phyloP scores from a whole-genome alignment of 2,888 invertebrate species.

The Aleiodes testaceus region DNA sequence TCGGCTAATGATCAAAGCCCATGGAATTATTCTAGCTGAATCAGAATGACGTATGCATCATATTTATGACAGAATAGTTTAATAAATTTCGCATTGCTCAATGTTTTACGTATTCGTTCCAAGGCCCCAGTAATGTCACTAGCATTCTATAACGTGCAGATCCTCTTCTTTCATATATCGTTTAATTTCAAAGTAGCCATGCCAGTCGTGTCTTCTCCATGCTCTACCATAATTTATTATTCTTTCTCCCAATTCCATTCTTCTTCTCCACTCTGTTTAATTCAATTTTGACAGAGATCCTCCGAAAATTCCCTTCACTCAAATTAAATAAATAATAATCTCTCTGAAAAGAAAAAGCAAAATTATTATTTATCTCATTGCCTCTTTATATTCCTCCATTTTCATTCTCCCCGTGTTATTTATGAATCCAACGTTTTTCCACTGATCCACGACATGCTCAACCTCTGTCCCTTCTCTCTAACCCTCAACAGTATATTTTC shows the following conservation, averaged over 20 bases:
- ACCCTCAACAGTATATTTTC: conserved; percentile 1
- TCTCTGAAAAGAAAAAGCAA: no score
- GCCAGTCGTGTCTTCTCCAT: not conserved
- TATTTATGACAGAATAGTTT: conserved; percentile 28
- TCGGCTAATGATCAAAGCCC: not conserved
- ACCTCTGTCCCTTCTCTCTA: conserved; percentile 2
- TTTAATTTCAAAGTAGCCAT: not conserved
- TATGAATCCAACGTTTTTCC: conserved; percentile 13
- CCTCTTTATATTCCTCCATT: not conserved
- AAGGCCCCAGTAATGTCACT: conserved; percentile 13
- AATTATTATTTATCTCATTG: not conserved
- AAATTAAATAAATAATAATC: no score
- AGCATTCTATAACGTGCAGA: not conserved
- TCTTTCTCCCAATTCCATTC: not conserved
- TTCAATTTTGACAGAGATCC: no score
- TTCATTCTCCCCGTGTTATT: not conserved
- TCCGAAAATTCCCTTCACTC: no score
- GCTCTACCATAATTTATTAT: not conserved
- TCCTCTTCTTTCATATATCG: not conserved
- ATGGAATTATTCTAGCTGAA: not conserved
- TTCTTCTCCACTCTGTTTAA: no score
- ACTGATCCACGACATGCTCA: conserved; percentile 20
- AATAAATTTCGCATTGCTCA: conserved; percentile 9
- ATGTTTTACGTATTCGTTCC: conserved; percentile 13
- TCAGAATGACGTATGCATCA: conserved; percentile 23